Conservation (phyloP, 2,888 invertebrate genomes). For the Eristalis pertinax region DNA sequence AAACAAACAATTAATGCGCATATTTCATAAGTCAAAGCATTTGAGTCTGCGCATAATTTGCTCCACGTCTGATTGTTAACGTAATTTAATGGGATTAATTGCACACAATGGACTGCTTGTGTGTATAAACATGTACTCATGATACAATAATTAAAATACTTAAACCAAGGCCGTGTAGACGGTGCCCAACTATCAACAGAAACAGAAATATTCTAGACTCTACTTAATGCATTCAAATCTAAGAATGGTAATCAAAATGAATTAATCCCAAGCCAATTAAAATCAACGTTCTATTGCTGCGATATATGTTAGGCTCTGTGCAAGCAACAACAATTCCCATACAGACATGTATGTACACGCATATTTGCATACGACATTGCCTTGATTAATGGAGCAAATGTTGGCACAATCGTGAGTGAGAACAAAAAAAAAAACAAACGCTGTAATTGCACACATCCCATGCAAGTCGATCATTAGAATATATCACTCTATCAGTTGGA, state of each 20-base stretch:
- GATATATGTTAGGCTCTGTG: neutral
- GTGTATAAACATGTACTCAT: neutral
- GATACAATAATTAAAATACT: neutral
- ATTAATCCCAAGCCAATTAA: neutral
- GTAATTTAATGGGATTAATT: neutral
- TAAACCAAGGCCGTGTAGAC: neutral
- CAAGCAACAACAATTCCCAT: neutral
- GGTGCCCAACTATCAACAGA: neutral
- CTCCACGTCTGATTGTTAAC: neutral
- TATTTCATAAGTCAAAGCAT: no score
- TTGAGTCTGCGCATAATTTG: no score
- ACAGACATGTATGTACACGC: neutral
- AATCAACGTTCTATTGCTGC: neutral
- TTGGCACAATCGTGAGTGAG: slow-evolving; percentile 29
- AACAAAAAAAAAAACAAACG: neutral
- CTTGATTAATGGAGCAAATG: slow-evolving; percentile 12
- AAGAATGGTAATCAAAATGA: neutral
- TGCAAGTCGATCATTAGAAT: slow-evolving; percentile 29
- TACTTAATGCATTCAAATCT: neutral
- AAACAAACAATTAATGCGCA: no score
- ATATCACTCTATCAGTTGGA: slow-evolving; percentile 17
- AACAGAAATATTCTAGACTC: neutral
- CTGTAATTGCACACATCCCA: slow-evolving; percentile 21
- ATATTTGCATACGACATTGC: neutral
- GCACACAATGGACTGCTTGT: neutral